Base-by-base conservation (phyloP, 2,797 vertebrate species). In the Gambelia wislizenii region DNA sequence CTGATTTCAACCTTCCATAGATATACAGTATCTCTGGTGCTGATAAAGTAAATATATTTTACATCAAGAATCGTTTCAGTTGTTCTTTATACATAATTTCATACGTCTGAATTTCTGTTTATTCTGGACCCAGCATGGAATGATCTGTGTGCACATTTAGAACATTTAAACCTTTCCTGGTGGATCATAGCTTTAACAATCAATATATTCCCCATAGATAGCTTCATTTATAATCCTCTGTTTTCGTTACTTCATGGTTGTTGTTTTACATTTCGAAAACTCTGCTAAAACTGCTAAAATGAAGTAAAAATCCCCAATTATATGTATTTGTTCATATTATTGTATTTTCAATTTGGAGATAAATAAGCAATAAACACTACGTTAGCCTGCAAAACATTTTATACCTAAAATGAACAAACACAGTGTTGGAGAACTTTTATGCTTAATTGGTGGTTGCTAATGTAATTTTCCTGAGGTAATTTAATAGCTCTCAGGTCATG, bases 381-480 rank as follows among this genome's bases (percentile, higher is more conserved):
- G 61, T 69, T 69, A 36, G 39, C 8, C 9, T 30, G 6, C 61
- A 83, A 49, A 69, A 30, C 82, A 69, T 69, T 69, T n/a, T 69
- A n/a, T 83, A 1, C 16, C 42, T 69, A 49, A 49, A 83, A 69
- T 20, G 27, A 69, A 83, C 42, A 49, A 69, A 83, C 42, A 67
- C 12, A 36, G 42, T 69, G 42, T 36, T 69, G 44, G 64, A 67
- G 42, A 49, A 36, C 44, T 18, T 69, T 83, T 83, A 49, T 69
- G 64, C 49, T 83, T 83, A 83, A 83, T 49, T 83, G 82, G 64
- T 83, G 82, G 61, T n/a, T 69, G 44, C 30, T 83, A 69, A 83
- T 83, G 61, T 83, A 69, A 83, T 83, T 83, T 83, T 83, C 59
- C 61, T 20, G 30, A 83, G 42, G 61, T 83, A 67, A 44, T 67